Base-by-base conservation (phyloP, 2,797 vertebrate species). In the Perodicticus potto region DNA sequence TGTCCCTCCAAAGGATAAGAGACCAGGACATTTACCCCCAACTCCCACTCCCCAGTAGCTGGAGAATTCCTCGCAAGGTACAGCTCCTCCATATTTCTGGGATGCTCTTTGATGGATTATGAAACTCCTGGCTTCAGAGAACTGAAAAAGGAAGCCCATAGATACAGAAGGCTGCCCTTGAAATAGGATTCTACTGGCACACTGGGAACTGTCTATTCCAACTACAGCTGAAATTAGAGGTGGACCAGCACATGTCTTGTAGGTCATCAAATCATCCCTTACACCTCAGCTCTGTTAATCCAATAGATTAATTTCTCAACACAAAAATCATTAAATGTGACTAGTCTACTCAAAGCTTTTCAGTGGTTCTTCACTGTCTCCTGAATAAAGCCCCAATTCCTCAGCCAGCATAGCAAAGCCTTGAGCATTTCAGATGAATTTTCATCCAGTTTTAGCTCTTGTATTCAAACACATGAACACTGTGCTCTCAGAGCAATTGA, bases 241-340 rank as follows among this genome's bases (percentile, higher is more conserved):
- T 8, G 76, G n/a, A 37, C 9, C 29, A 23, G 3, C 0, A 0
- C 3, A 3, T 5, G 12, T 25, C 19, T 5, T 14, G 1, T 23
- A 16, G 2, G 45, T 19, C 16, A 40, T 37, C 34, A 32, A 27
- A 55, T 27, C 25, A 12, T 27, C 32, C 6, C 11, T 19, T 10
- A 23, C 29, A 6, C 81, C 43, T 80, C 73, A 23, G 53, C 72
- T 20, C 69, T 6, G 2, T 4, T 23, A 29, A 45, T 53, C 22
- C 20, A 19, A 10, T 25, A 29, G n/a, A 53, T 7, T 92, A 32
- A 73, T 17, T 12, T 20, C 27, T 57, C 69, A n/a, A 2, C 1
- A 2, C 27, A 25, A 57, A 57, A 7, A 19, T 13, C 76, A n/a
- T 23, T 61, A 34, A 34, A 32, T 32, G 11, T 37, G 3, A 37